Base-by-base conservation (phyloP, 2,113 vertebrate genomes). In the Beaufortia kweichowensis region DNA sequence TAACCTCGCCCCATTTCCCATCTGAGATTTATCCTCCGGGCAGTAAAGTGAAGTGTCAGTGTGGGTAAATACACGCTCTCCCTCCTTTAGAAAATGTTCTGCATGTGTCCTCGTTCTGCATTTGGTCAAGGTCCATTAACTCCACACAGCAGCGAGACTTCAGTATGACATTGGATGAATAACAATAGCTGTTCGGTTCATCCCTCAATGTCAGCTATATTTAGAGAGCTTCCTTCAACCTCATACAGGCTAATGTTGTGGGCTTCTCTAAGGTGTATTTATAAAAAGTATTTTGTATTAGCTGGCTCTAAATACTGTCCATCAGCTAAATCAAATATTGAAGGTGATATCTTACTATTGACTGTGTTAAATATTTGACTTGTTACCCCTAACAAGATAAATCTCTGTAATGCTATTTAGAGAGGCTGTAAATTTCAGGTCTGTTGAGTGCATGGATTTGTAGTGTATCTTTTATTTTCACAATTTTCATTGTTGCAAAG, bases 191-290 rank as follows among this genome's bases (percentile, higher is more conserved):
- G 35, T 64, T 26, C 21, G 17, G 62, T 24, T 28, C 55, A 46
- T 53, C 56, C 56, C 31, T 77, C 65, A 33, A 71, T 71, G 65
- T 70, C 76, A 62, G 41, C 56, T 77, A 69, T 77, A 60, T 77
- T 77, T 61, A 50, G 56, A 61, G 35, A 71, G 24, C 43, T 2
- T 15, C 33, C 59, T 48, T 70, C 56, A 61, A 21, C 3, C 41
- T 50, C 50, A 31, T 15, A 31, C 11, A 17, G 59, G 59, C 57
- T 19, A 50, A 19, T 2, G 19, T 50, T 39, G 21, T 56, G 2
- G 21, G 19, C 4, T 31, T n/a, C 10, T 48, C 31, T 7, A 57
- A 41, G 53, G 21, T 57, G 43, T 17, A 9, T 41, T 26, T 56
- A 59, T 41, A 71, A 57, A 57, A 59, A 21, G 31, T 50, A 8